Conservation (phyloP, 2,113 vertebrate species). For the Scomber scombrus region DNA sequence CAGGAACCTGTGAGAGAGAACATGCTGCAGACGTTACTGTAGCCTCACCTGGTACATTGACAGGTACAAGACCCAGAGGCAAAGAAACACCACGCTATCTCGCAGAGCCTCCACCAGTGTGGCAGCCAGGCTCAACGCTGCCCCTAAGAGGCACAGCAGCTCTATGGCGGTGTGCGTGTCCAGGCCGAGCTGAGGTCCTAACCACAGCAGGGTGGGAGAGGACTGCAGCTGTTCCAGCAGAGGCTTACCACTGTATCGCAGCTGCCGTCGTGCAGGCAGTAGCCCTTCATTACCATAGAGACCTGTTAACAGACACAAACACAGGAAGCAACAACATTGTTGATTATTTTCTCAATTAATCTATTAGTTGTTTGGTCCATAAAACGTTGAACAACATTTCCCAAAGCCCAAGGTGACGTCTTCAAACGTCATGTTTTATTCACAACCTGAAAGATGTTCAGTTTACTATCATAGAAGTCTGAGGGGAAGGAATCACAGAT, state of each 20-base stretch:
- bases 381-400: too few relatives aligned
- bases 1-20: background rate
- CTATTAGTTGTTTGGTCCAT: too few relatives aligned
- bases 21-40: rapidly evolving
- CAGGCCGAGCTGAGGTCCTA: conserved; percentile 87
- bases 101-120: conserved; percentile 81
- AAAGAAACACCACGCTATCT: conserved; percentile 87
- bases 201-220: conserved; percentile 91
- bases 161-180: conserved; percentile 93
- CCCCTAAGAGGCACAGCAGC: conserved; percentile 89
- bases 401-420: too few relatives aligned
- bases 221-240: conserved; percentile 88
- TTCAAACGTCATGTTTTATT: too few relatives aligned
- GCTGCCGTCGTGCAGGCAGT: conserved; percentile 87
- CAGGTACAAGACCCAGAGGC: conserved; percentile 89
- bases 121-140: conserved; percentile 82
- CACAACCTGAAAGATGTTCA: too few relatives aligned
- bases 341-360: too few relatives aligned
- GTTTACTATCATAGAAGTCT: too few relatives aligned
- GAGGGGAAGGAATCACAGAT: too few relatives aligned
- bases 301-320: conserved; percentile 78
- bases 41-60: conserved; percentile 89
- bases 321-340: background rate
- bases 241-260: conserved; percentile 87
- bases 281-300: conserved; percentile 93